Evolutionary conservation across 2,113 vertebrate species (phyloP), one percentile per base, ranked within the genome.

Genomic region (rat (Rattus norvegicus)): DNA sequence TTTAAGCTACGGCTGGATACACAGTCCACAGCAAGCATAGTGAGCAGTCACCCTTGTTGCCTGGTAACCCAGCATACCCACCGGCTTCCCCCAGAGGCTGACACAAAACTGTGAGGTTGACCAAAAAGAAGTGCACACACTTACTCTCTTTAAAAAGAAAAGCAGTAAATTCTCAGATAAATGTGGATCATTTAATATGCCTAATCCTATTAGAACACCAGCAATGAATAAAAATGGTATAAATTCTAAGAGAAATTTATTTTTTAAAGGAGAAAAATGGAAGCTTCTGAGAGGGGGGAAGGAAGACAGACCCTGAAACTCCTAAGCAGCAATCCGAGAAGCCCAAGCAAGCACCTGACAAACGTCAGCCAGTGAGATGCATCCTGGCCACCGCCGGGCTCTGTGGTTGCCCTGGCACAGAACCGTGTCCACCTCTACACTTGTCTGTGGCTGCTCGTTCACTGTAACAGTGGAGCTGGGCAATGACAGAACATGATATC

Each of bases 181-280:
- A 95, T 65, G 83, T 30, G 61, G 59, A 61, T 75, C 47, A 36
- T 67, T 76, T 75, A 39, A 73, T 30, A 5, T 30, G 33, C 91
- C 43, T 80, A 92, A n/a, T 7, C 10, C 63, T 12, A 92, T 65
- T 72, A 77, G 90, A 94, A 91, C 47, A 79, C 85, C 39, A 86
- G 63, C n/a, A 70, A 93, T 20, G 65, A 96, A 76, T 94, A 94
- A 95, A 91, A 75, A 91, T 5, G 1, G 19, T 39, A 93, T 39
- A 61, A 86, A 93, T 7, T 70, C 33, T 84, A 70, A 88, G 85
- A 54, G 33, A 70, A n/a, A n/a, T 36, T 36, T 69, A 47, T 36
- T 52, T 52, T 33, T 49, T 70, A 52, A n/a, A 33, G 47, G 20
- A n/a, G 43, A 87, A 67, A 70, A 70, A 54, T n/a, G 56, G 85